A percentile compares a stretch with the other conserved stretches of the same genome.
Conservation (phyloP, 2,113 vertebrate species). For the Protobothrops mucrosquamatus region DNA sequence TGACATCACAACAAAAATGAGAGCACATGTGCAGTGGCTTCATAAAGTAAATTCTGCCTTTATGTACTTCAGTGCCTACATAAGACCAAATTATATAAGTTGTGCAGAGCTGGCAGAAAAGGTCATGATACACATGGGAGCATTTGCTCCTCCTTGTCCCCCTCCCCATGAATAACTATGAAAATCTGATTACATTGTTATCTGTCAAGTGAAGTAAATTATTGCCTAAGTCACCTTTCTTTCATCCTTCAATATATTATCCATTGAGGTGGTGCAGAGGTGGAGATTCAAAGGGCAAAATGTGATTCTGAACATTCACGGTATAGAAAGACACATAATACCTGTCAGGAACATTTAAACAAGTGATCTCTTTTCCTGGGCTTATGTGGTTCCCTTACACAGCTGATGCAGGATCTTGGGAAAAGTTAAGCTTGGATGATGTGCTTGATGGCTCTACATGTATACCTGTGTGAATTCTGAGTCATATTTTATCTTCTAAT, state of each 20-base stretch:
- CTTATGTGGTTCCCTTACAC: not conserved
- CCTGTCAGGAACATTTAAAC: not conserved
- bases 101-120: not conserved
- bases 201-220: not conserved
- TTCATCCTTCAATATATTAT: not conserved
- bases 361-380: not conserved
- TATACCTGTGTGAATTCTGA: not conserved
- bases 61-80: not conserved
- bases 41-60: not conserved
- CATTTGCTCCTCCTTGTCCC: not conserved
- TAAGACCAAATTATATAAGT: not conserved
- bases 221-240: not conserved
- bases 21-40: not conserved
- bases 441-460: not conserved
- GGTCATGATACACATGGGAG: not conserved
- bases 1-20: not conserved
- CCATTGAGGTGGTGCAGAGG: not conserved
- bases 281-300: not conserved
- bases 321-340: not conserved
- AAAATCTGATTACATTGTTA: not conserved
- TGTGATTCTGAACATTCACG: not conserved
- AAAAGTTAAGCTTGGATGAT: not conserved
- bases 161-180: not conserved
- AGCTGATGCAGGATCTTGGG: not conserved
- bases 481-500: not conserved